A percentile compares a stretch with the other conserved stretches of the same genome.
Conservation (phyloP, 2,113 vertebrate genomes). For the Platichthys flesus region DNA sequence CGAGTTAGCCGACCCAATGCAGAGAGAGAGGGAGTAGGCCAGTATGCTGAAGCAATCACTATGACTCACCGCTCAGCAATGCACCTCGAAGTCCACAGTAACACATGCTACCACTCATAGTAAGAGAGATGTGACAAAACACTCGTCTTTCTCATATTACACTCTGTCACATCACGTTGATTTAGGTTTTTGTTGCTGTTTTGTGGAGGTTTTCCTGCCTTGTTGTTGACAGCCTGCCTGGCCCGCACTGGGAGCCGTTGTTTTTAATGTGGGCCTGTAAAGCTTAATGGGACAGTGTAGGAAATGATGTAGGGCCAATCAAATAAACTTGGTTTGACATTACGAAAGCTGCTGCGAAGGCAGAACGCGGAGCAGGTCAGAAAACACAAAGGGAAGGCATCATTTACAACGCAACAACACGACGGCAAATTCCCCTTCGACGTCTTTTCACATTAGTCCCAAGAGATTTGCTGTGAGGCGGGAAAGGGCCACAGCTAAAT, state of each 20-base stretch:
- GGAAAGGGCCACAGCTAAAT: conserved; percentile 14
- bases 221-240: background rate
- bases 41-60: conserved; percentile 59
- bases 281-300: conserved; percentile 13
- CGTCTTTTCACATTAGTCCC: conserved; percentile 39
- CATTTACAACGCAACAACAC: background rate
- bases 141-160: conserved; percentile 1
- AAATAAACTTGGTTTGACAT: conserved; percentile 31
- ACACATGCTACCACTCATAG: conserved; percentile 57
- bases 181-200: background rate
- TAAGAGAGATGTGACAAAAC: conserved; percentile 44
- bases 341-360: conserved; percentile 13
- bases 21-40: conserved; percentile 10
- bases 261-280: conserved; percentile 1
- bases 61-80: conserved; percentile 75
- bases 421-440: conserved; percentile 2
- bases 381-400: conserved; percentile 9
- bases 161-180: conserved; percentile 3
- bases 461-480: conserved; percentile 20
- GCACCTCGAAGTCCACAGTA: conserved; percentile 64
- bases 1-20: conserved; percentile 50
- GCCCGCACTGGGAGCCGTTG: background rate
- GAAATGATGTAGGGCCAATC: background rate
- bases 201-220: background rate
- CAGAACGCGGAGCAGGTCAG: conserved; percentile 7